Conservation (phyloP, 2,888 invertebrate genomes). For the Choreutis nemorana region DNA sequence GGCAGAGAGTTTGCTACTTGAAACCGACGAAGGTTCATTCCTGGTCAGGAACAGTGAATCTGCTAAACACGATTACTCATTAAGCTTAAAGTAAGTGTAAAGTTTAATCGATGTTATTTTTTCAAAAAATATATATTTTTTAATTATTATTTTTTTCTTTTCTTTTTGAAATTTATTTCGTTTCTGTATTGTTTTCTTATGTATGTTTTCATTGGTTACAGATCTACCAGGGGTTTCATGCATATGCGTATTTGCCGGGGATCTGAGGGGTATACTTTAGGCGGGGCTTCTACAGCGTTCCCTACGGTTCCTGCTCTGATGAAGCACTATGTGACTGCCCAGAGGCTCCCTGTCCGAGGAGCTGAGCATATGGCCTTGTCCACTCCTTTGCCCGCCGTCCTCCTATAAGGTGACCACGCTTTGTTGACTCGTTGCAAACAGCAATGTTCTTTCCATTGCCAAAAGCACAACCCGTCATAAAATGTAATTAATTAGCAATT, state of each 20-base stretch:
- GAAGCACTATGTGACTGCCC: constrained; percentile 86
- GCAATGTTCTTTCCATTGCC: constrained; percentile 1
- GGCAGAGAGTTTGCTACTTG: constrained; percentile 86
- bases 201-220: too few species aligned
- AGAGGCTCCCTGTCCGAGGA: constrained; percentile 92
- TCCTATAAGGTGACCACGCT: constrained; percentile 61
- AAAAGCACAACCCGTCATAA: neutral
- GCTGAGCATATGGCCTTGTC: constrained; percentile 96
- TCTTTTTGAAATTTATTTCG: constrained; percentile 2
- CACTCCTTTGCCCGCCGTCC: constrained; percentile 88
- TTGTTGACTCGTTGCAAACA: neutral
- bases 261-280: constrained; percentile 85
- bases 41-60: constrained; percentile 94
- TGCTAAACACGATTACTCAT: constrained; percentile 90
- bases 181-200: too few species aligned
- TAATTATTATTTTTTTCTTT: neutral
- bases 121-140: neutral
- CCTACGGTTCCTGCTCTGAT: constrained; percentile 94
- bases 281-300: constrained; percentile 93
- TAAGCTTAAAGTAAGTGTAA: constrained; percentile 88
- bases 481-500: neutral
- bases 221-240: constrained; percentile 95
- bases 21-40: constrained; percentile 90
- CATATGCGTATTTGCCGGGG: constrained; percentile 93
- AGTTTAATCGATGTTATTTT: constrained; percentile 1